Evolutionary conservation across 2,888 invertebrate species (phyloP).

Genomic region (Acanthoscelides obtectus): DNA sequence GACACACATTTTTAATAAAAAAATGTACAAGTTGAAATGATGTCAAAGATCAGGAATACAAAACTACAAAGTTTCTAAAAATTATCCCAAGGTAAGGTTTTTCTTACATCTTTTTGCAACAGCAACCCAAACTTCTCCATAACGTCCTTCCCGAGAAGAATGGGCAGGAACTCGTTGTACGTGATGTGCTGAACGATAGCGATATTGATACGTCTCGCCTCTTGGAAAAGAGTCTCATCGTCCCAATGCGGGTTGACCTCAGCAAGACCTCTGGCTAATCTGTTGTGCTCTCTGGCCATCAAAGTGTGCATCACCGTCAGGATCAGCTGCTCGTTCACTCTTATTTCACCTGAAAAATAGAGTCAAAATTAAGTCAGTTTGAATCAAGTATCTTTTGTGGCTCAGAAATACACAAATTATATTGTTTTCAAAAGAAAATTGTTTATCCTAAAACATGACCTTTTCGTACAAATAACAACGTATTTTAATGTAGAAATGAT

Average conservation of each 20-base stretch:
- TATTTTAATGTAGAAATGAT: neutral
- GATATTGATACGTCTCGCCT: conserved; percentile 77
- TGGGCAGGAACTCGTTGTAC: conserved; percentile 85
- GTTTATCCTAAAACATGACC: too few relatives aligned
- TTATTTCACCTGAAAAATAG: conserved; percentile 71
- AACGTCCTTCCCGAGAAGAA: conserved; percentile 82
- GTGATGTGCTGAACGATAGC: conserved; percentile 87
- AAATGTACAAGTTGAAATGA: too few relatives aligned
- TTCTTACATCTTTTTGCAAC: conserved; percentile 68
- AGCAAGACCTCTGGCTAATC: conserved; percentile 69
- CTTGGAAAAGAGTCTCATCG: conserved; percentile 87
- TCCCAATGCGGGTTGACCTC: conserved; percentile 90
- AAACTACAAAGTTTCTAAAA: neutral
- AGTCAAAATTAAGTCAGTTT: neutral
- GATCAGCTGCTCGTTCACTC: conserved; percentile 88
- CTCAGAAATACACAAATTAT: neutral
- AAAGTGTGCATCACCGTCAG: conserved; percentile 88
- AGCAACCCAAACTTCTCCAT: conserved; percentile 88
- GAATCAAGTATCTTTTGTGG: neutral
- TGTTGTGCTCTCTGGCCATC: conserved; percentile 88
- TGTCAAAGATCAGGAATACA: too few relatives aligned
- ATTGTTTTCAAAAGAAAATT: too few relatives aligned
- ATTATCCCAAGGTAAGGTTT: neutral
- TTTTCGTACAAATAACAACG: neutral
- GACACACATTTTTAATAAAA: too few relatives aligned